Evolutionary conservation across 2,888 invertebrate genomes (phyloP), one percentile per base, ranked within the genome.

Genomic region (Seira ritae): DNA sequence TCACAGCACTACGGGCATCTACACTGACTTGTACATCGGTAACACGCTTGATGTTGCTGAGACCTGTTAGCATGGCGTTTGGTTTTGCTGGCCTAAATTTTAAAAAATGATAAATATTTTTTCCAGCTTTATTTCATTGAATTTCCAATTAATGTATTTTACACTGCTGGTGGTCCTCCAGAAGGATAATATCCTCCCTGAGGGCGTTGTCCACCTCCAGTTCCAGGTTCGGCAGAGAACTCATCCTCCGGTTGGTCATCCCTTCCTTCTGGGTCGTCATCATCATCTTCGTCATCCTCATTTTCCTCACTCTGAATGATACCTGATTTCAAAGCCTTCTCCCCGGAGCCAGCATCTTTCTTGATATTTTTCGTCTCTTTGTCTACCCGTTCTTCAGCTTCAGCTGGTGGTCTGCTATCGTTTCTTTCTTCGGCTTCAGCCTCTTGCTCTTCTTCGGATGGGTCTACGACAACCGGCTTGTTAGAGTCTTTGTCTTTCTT

Each of bases 1-100:
- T 87, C 46, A 88, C 85, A 4, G 89, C 89, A 84, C 88, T 88
- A 66, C 89, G 67, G 24, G 89, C 89, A 80, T 89, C 89, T n/a
- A 89, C 87, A 65, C 85, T 87, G 2, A 89, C 89, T 65, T 87
- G 84, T 0, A 89, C 89, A 76, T 89, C 89, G 12, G 86, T 86
- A 8, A 87, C 84, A 62, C 89, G 73, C 15, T 84, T 82, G 65
- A 89, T 87, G 66, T 86, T 84, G 60, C 86, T 87, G 70, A 89
- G 72, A 69, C 89, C 89, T 15, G 85, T 84, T n/a, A 89, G 73
- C 24, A 84, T 76, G 17, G 89, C 89, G 60, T 89, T 89, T 2
- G 89, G 89, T 50, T 89, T 89, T 0, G 89, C 86, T 62, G 87
- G 88, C n/a, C 87, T 88, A 55, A 50, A 62, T 20, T 31, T 62